phyloP scores from a whole-genome alignment of 2,113 vertebrate species.

The Solea solea region DNA sequence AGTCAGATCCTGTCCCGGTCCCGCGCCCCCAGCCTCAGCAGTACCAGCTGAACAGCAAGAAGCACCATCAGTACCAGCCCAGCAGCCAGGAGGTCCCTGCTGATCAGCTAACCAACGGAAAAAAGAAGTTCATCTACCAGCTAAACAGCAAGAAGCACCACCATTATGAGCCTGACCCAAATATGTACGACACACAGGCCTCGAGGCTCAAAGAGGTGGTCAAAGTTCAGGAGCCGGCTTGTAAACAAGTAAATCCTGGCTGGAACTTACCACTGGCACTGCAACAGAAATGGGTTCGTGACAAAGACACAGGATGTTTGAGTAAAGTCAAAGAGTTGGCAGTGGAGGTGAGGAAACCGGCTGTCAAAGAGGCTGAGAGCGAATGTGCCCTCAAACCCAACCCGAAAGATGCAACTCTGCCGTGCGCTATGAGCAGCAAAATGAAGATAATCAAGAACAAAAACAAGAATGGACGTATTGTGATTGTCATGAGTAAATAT shows the following conservation, averaged over 20 bases:
- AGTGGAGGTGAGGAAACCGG: constrained; percentile 73
- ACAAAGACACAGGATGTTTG: constrained; percentile 87
- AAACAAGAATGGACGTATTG: constrained; percentile 97
- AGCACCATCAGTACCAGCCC: constrained; percentile 97
- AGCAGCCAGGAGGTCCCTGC: constrained; percentile 86
- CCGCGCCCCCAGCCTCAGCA: constrained; percentile 91
- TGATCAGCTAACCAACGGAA: constrained; percentile 87
- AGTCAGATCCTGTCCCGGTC: constrained; percentile 82
- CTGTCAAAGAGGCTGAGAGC: constrained; percentile 68
- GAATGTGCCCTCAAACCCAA: constrained; percentile 71
- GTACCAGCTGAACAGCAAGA: constrained; percentile 98
- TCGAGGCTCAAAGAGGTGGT: constrained; percentile 88
- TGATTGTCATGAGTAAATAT: constrained; percentile 99
- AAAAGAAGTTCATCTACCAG: constrained; percentile 96
- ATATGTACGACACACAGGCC: constrained; percentile 92
- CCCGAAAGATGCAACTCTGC: constrained; percentile 81
- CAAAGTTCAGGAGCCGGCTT: constrained; percentile 81
- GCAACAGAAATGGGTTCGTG: constrained; percentile 90
- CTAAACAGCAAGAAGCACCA: constrained; percentile 99
- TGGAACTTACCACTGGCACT: constrained; percentile 83
- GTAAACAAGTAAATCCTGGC: constrained; percentile 77
- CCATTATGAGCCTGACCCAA: constrained; percentile 96
- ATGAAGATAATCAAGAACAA: constrained; percentile 99
- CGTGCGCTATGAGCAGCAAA: constrained; percentile 88
- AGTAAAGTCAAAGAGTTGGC: constrained; percentile 88